Base-by-base conservation (phyloP, 2,888 invertebrate genomes). In the Morpho deidamia region DNA sequence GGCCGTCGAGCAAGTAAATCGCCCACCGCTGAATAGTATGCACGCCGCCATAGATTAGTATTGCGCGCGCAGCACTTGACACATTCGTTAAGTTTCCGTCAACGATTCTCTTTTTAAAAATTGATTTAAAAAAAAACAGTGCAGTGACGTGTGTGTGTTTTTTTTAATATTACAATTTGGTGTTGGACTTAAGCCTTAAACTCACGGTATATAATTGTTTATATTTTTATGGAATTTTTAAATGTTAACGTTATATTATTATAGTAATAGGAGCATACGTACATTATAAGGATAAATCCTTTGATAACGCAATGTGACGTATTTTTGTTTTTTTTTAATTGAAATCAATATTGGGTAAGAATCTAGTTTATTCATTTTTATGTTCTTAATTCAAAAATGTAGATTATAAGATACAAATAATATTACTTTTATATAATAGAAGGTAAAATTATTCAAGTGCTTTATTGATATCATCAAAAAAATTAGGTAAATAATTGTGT, bases 21-120 rank as follows among this genome's bases (percentile, higher is more conserved):
- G 74, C 68, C 70, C 71, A 70, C 72, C 66, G 53, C 53, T 48
- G 69, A 66, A 69, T 63, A 37, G n/a, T 10, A 76, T 55, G 55
- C 55, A 78, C 75, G 78, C 67, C 76, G 77, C 72, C 70, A 48
- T 76, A 74, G 78, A 75, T 75, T 71, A 70, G 68, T 73, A 73
- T 64, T 77, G 82, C 75, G 79, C 71, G 75, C 78, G 71, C 76
- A 65, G 63, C 73, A 67, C 70, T 67, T 67, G 69, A 67, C 69
- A 62, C 58, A 61, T 57, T 62, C 56, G 53, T 55, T 55, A 44
- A 42, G 44, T 60, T 61, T 64, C 56, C 54, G 50, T 51, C 43
- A 44, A 53, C 38, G 42, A 23, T 44, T 54, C 39, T 45, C 48
- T 55, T 59, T 58, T 59, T 50, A 38, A 34, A 48, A 34, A 45